Evolutionary conservation across 2,888 invertebrate species (phyloP).

Genomic region (Syrista parreyssii): DNA sequence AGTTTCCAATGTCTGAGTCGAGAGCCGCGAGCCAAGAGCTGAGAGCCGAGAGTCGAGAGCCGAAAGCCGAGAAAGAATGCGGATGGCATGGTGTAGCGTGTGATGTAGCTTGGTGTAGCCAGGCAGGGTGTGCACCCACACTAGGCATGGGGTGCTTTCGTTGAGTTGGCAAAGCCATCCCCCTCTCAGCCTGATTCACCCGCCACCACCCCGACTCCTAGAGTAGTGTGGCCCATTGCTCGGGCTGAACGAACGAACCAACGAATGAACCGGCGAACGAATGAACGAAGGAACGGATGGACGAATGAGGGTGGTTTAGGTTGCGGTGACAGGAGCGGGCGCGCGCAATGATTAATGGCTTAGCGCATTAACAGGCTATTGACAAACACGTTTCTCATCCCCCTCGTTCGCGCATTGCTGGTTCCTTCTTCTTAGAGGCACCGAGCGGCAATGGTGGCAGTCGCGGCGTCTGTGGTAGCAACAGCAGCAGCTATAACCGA

Average conservation of each 20-base stretch:
- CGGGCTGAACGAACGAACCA: constrained; percentile 15
- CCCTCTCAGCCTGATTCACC: constrained; percentile 22
- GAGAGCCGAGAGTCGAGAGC: neutral
- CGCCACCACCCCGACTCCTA: constrained; percentile 14
- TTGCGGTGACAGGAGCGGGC: constrained; percentile 58
- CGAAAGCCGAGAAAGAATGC: constrained; percentile 1
- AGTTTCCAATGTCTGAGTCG: too few relatives aligned
- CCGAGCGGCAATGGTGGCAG: neutral
- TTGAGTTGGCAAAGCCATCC: constrained; percentile 31
- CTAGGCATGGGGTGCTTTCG: constrained; percentile 29
- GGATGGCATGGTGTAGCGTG: neutral
- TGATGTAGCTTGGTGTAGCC: too few relatives aligned
- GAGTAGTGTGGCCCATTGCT: constrained; percentile 23
- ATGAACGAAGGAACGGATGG: constrained; percentile 2
- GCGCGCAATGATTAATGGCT: constrained; percentile 67
- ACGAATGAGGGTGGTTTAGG: constrained; percentile 45
- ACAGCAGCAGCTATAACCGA: constrained; percentile 29
- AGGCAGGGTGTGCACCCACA: too few relatives aligned
- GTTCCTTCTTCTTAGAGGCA: constrained; percentile 19
- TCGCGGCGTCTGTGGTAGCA: neutral
- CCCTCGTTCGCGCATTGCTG: constrained; percentile 13
- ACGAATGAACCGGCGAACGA: constrained; percentile 20
- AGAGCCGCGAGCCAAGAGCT: too few relatives aligned
- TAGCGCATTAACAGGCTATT: constrained; percentile 67
- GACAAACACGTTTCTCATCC: constrained; percentile 64